Conservation (phyloP, 2,888 invertebrate species). For the Ophion ventricosus region DNA sequence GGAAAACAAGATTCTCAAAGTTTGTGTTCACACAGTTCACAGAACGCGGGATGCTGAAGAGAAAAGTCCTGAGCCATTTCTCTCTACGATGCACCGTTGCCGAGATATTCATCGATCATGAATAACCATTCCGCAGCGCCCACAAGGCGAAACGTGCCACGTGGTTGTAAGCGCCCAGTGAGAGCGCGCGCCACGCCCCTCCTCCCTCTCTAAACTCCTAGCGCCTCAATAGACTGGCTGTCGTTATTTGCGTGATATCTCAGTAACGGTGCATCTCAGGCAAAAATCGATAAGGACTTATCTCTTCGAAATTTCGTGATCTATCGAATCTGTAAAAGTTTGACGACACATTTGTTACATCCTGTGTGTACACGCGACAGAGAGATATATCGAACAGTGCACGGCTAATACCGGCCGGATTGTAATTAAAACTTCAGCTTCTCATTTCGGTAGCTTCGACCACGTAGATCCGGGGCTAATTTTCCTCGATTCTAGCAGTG, state of each 20-base stretch:
- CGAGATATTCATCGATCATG: neutral
- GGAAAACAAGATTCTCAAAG: neutral
- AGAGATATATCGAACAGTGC: slow-evolving; percentile 8
- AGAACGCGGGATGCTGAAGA: neutral
- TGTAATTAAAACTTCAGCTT: slow-evolving; percentile 74
- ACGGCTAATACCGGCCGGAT: slow-evolving; percentile 55
- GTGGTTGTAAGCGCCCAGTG: neutral
- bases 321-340: neutral
- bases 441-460: slow-evolving; percentile 32
- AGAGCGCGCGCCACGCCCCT: neutral
- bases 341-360: neutral
- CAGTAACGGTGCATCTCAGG: neutral
- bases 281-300: neutral
- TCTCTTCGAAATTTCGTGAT: neutral
- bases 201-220: neutral
- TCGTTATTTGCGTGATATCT: neutral
- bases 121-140: neutral
- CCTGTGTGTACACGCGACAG: neutral
- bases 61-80: neutral
- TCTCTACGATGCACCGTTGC: neutral
- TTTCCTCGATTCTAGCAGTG: slow-evolving; percentile 68
- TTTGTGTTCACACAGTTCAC: neutral
- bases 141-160: neutral
- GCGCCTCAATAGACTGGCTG: neutral
- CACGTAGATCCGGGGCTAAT: slow-evolving; percentile 68